Percentiles rank a stretch among this genome's conserved stretches.
Conservation (phyloP, 2,888 invertebrate genomes). For the Anthophora plumipes region DNA sequence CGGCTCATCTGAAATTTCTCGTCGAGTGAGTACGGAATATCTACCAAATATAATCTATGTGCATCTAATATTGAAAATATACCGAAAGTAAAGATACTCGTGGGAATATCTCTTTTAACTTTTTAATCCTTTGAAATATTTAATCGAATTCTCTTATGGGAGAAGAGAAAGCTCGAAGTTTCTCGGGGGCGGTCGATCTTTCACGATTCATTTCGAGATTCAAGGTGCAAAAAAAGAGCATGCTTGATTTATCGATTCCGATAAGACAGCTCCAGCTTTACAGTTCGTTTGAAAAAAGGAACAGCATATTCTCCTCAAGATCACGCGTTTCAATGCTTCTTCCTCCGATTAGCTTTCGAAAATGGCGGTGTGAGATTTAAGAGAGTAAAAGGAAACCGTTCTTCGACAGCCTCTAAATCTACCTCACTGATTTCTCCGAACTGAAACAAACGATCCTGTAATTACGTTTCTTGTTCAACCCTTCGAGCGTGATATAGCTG, state of each 20-base stretch:
- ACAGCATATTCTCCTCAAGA: slow-evolving; percentile 1
- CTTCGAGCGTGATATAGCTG: background rate
- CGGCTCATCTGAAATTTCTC: slow-evolving; percentile 33
- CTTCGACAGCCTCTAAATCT: slow-evolving; percentile 23
- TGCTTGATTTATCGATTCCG: slow-evolving; percentile 16
- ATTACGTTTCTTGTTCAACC: slow-evolving; percentile 38
- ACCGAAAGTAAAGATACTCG: background rate
- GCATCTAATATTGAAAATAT: too few species aligned
- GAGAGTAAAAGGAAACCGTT: slow-evolving; percentile 13
- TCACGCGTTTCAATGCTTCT: slow-evolving; percentile 2
- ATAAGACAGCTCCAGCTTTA: slow-evolving; percentile 8
- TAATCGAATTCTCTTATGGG: background rate
- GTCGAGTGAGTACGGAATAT: slow-evolving; percentile 16
- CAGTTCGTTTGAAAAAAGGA: slow-evolving; percentile 6
- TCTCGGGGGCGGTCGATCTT: background rate
- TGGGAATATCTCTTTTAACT: background rate
- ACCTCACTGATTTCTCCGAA: slow-evolving; percentile 39
- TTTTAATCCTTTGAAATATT: background rate
- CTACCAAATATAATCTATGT: too few species aligned
- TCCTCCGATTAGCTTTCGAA: background rate
- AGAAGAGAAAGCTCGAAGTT: background rate
- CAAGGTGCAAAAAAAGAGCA: slow-evolving; percentile 18
- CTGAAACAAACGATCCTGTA: slow-evolving; percentile 41
- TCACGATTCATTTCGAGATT: slow-evolving; percentile 1
- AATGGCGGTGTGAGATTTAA: slow-evolving; percentile 8